Evolutionary conservation across 2,113 vertebrate species (phyloP), one percentile per base, ranked within the genome.

Genomic region (Motacilla alba): DNA sequence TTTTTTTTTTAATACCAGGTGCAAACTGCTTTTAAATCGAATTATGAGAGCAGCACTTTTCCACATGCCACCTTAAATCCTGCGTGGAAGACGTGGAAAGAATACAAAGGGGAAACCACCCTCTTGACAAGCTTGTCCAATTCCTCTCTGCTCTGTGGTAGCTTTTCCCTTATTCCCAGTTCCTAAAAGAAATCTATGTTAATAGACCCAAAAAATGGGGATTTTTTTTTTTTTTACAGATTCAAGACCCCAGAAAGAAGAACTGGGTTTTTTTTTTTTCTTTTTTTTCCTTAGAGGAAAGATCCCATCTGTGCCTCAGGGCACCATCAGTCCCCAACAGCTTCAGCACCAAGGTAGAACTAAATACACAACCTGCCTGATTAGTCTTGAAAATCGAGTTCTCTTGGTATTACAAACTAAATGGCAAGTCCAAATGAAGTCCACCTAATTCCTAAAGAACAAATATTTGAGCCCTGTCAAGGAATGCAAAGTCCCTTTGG

Each of bases 401-500:
- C 59, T 79, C 58, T 18, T 7, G 50, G 49, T 13, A 6, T 55
- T 37, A 31, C 63, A 87, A 88, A 69, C 53, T n/a, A 93, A 90
- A 90, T 26, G n/a, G n/a, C 49, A 93, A 91, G 62, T 52, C 83
- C 33, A 90, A 85, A 69, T 43, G n/a, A 70, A 94, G 81, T 58
- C 53, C 70, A 55, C 6, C 30, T 69, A 12, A 39, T 33, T 93
- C 58, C 72, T 50, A 12, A 31, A 85, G 33, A 70, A 10, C 55
- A 96, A 94, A 94, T 94, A 96, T 94, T 94, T 93, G 94, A 95
- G 84, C n/a, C 10, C 5, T 83, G 67, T 31, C 86, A 63, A 4
- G 1, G 13, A 90, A 89, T 50, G 19, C 15, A n/a, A 70, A 83
- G 58, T 44, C 27, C 31, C 15, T 69, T 69, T 70, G n/a, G 46